Base-by-base conservation (phyloP, 2,113 vertebrate species). In the Strigops habroptila region DNA sequence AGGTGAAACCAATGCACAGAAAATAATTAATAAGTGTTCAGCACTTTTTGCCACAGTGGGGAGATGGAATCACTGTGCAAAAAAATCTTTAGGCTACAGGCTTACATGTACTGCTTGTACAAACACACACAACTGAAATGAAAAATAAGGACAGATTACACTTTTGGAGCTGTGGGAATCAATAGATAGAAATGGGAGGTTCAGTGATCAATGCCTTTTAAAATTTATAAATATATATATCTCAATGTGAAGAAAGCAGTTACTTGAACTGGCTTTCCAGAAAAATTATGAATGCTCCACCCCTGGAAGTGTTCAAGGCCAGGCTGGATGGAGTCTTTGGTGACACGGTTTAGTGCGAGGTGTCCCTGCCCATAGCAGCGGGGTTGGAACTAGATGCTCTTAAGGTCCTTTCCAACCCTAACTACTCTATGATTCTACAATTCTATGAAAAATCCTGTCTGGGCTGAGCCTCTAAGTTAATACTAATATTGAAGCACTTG, bases 1-100 rank as follows among this genome's bases (percentile, higher is more conserved):
- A 98, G 98, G 97, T 98, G 97, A 98, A 98, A 98, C 96, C 55
- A 96, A 91, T 93, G 97, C 96, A 98, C 88, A 98, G 86, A 97
- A 86, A 97, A 86, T 51, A 73, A 91, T 96, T 94, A 95, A 52
- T 93, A 97, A 84, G 65, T 30, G 88, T 97, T 95, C 96, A 88
- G 60, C 86, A 94, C 83, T 94, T 97, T 97, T 94, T 93, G 88
- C 86, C 92, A 97, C 75, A 97, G 95, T 95, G 97, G 93, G 71
- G 86, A 96, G 74, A 91, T 84, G 51, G 93, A 95, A 95, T 97
- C 97, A 97, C 91, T 94, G 95, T 91, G 94, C 86, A 95, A 93
- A 95, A 97, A 73, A 89, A 93, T 84, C 48, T 93, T 96, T 76
- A 94, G 85, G 52, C 57, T 90, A 96, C 14, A 96, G 68, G 88